Evolutionary conservation across 2,888 invertebrate genomes (phyloP), one percentile per base, ranked within the genome.

Genomic region (Caenorhabditis becei): DNA sequence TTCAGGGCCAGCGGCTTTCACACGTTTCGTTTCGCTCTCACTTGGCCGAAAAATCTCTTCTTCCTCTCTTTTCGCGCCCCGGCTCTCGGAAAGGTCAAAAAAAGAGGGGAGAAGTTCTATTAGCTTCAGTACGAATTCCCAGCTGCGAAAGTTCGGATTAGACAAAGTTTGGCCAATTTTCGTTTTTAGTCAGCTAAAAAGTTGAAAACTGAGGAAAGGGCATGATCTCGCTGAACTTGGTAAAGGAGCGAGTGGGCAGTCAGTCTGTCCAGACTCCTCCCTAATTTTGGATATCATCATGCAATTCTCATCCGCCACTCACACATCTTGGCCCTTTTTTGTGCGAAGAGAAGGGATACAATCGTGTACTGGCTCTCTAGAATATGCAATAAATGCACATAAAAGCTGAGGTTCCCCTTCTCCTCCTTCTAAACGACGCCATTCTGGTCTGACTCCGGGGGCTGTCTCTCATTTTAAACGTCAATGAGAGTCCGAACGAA

Each of bases 381-480:
- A 75, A 75, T 75, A 75, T 75, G 75, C 75, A 75, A 75, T 66
- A 75, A 74, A 75, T 66, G 75, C 75, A 61, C 74, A 66, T 74
- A 74, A 74, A 74, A 51, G 65, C 75, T 61, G 75, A 75, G 66
- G 66, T 75, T 75, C 59, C 61, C 53, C 56, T 23, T 53, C 20
- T 26, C 54, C 66, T 18, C 35, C 61, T 56, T 56, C 51, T 51
- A 65, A 75, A 75, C 66, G 61, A 75, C 61, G 74, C 65, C 65
- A 56, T 65, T 65, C 37, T 37, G 63, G 44, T 24, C 35, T 65
- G 23, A 49, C 35, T 28, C 18, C 18, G 35, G 24, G 32, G 5
- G 32, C 32, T 41, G n/a, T 10, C 11, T n/a, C 10, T 35, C 18
- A 47, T 26, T 41, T 41, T 56, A 26, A 5, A 53, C 32, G 35